These are phyloP conservation scores for Crenichthys baileyi DNA, from an alignment of 2,797 vertebrate species.

Conservation along the genomic window DNA sequence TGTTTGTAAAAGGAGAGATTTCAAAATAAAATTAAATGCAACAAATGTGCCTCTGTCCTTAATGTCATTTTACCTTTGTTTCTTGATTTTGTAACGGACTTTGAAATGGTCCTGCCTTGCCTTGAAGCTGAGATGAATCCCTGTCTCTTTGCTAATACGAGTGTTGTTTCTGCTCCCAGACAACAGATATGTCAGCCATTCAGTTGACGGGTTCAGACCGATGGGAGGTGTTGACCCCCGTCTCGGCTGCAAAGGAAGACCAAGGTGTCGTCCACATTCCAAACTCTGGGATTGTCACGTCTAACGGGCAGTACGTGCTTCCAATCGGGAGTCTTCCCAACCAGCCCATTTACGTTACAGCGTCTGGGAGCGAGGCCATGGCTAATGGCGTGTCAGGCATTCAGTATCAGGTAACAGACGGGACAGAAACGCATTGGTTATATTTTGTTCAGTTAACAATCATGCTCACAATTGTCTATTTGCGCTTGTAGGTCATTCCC, in stretches of 20 bases:
- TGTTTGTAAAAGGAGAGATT: not conserved
- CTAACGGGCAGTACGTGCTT: slow-evolving; percentile 97
- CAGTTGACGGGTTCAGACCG: slow-evolving; percentile 94
- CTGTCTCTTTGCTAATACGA: slow-evolving; percentile 26
- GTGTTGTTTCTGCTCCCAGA: slow-evolving; percentile 74
- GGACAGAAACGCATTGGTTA: too few species aligned
- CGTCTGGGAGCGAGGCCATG: slow-evolving; percentile 89
- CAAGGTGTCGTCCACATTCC: slow-evolving; percentile 94
- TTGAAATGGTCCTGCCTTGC: not conserved
- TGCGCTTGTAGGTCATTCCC: slow-evolving; percentile 89
- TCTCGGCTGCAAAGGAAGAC: slow-evolving; percentile 92
- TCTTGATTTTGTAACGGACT: not conserved
- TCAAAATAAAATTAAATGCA: not conserved
- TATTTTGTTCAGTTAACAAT: not conserved
- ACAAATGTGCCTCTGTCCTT: not conserved
- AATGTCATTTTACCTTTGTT: not conserved
- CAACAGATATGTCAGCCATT: slow-evolving; percentile 93
- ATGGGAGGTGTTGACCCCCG: slow-evolving; percentile 97
- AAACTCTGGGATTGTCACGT: slow-evolving; percentile 91
- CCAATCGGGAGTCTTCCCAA: slow-evolving; percentile 95
- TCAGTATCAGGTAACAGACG: slow-evolving; percentile 85
- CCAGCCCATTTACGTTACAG: slow-evolving; percentile 97
- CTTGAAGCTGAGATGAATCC: not conserved
- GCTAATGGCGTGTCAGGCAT: slow-evolving; percentile 92
- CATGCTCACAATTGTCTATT: not conserved